Conservation (phyloP, 2,797 vertebrate genomes). For the Melanotaenia boesemani region DNA sequence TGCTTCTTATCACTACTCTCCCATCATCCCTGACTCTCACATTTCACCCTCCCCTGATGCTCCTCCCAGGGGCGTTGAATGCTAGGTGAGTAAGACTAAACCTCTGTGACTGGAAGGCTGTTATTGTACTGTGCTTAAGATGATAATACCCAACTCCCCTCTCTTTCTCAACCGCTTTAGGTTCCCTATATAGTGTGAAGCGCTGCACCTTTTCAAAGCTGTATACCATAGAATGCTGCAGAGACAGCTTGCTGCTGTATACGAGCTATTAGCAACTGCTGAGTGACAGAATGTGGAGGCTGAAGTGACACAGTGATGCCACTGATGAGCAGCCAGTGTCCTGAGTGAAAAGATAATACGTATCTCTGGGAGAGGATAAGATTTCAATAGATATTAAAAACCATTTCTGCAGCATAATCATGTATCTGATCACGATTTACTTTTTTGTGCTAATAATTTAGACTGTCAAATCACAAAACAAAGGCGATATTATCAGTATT, state of each 20-base stretch:
- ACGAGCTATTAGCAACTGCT: slow-evolving; percentile 61
- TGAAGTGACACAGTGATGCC: slow-evolving; percentile 68
- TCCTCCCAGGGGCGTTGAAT: slow-evolving; percentile 60
- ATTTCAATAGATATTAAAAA: slow-evolving; percentile 25
- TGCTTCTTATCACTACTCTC: slow-evolving; percentile 48
- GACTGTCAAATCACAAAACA: too few species aligned
- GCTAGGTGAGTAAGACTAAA: slow-evolving; percentile 66
- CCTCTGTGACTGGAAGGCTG: slow-evolving; percentile 45
- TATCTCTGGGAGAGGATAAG: slow-evolving; percentile 38
- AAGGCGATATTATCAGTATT: background rate
- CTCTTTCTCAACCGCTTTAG: slow-evolving; percentile 36
- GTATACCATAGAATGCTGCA: slow-evolving; percentile 42
- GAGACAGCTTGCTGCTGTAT: slow-evolving; percentile 57
- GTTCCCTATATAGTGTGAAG: slow-evolving; percentile 36
- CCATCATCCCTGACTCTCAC: slow-evolving; percentile 61
- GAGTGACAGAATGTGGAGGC: slow-evolving; percentile 75
- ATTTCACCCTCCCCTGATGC: slow-evolving; percentile 70
- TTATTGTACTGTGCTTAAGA: slow-evolving; percentile 67
- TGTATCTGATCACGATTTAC: background rate
- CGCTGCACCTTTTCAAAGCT: slow-evolving; percentile 48
- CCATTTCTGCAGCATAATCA: background rate
- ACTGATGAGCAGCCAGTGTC: slow-evolving; percentile 61
- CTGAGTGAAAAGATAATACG: slow-evolving; percentile 50
- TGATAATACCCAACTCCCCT: slow-evolving; percentile 54
- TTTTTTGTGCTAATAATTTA: background rate